phyloP scores from a whole-genome alignment of 2,113 vertebrate genomes.

The Pteropus alecto region DNA sequence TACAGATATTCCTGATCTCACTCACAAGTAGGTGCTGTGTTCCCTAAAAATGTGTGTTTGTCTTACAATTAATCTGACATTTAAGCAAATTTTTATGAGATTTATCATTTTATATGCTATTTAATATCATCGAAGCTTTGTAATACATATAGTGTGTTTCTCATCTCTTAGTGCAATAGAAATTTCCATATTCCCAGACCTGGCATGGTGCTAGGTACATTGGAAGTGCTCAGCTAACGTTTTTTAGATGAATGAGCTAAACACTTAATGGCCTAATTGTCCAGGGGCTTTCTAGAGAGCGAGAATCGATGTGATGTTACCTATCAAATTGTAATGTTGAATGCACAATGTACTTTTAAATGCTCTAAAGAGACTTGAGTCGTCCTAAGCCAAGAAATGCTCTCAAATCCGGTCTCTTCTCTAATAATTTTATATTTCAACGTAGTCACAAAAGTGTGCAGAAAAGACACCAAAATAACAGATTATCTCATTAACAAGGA shows the following conservation, averaged over 20 bases:
- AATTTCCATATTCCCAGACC: background rate
- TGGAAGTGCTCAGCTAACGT: background rate
- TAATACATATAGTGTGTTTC: background rate
- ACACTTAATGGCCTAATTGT: background rate
- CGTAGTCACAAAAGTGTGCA: background rate
- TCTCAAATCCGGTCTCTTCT: background rate
- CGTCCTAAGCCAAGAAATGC: background rate
- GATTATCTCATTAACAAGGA: background rate
- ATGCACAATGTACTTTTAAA: background rate
- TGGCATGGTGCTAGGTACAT: background rate
- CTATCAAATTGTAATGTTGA: background rate
- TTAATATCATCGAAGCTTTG: background rate
- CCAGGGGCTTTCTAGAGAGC: background rate
- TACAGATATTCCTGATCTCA: background rate
- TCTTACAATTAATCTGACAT: background rate
- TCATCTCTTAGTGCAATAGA: background rate
- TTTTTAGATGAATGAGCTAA: slow-evolving; percentile 7
- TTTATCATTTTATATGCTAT: background rate
- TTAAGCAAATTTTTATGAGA: background rate
- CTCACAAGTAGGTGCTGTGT: background rate
- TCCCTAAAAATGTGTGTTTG: background rate
- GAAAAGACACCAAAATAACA: background rate
- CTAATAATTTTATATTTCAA: background rate
- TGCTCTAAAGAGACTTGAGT: background rate
- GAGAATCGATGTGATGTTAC: background rate